These are phyloP conservation scores for Calliopum simillimum DNA, from an alignment of 2,888 invertebrate genomes.

Conservation along the genomic window DNA sequence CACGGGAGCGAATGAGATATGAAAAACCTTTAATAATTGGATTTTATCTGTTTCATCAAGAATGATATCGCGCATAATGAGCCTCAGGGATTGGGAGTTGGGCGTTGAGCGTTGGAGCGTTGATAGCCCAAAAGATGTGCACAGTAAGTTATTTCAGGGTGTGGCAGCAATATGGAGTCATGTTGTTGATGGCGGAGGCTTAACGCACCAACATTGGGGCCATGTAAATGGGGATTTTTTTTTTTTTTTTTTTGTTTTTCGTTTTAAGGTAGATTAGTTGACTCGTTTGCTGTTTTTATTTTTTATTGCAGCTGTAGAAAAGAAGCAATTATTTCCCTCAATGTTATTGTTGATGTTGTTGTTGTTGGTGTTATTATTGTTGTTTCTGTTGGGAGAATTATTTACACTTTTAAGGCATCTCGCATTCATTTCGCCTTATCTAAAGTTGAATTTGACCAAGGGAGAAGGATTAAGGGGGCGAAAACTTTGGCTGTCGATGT, in stretches of 20 bases:
- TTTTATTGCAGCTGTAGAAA: neutral
- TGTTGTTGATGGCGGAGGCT: neutral
- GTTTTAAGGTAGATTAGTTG: slow-evolving; percentile 31
- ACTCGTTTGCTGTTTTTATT: slow-evolving; percentile 19
- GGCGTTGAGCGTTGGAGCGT: neutral
- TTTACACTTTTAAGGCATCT: slow-evolving; percentile 60
- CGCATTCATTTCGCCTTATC: neutral
- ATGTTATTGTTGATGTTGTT: slow-evolving; percentile 38
- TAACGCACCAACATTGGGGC: neutral
- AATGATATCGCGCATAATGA: slow-evolving; percentile 66
- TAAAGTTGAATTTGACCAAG: no score
- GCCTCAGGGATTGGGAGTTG: slow-evolving; percentile 44
- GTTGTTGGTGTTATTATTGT: slow-evolving; percentile 16
- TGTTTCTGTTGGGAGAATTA: slow-evolving; percentile 48
- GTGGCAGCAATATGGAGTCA: neutral
- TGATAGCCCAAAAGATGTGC: neutral
- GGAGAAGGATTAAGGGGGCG: no score
- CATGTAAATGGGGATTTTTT: neutral
- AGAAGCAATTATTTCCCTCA: slow-evolving; percentile 38
- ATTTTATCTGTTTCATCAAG: slow-evolving; percentile 68
- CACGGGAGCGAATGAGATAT: slow-evolving; percentile 57
- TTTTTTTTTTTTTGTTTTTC: no score
- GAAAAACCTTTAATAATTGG: slow-evolving; percentile 66
- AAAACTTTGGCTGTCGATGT: no score
- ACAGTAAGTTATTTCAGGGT: neutral